Conservation (phyloP, 2,797 vertebrate species). For the Spinus olivaceus region DNA sequence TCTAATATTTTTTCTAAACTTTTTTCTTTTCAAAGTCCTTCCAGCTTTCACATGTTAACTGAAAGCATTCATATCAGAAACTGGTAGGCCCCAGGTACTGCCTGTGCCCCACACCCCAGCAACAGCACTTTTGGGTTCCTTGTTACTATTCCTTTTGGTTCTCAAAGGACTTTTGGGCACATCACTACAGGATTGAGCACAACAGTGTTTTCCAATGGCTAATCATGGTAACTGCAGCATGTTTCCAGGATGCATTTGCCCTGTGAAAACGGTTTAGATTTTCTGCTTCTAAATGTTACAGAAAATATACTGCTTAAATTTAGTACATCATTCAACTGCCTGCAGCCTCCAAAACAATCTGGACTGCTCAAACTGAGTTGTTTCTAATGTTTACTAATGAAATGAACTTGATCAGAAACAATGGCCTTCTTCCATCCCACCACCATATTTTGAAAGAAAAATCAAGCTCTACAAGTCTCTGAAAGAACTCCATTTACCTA, state of each 20-base stretch:
- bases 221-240: not conserved
- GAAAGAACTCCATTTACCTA: not conserved
- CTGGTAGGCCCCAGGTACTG: fast-evolving
- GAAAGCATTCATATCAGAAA: not conserved
- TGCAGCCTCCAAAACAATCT: not conserved
- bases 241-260: not conserved
- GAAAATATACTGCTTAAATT: not conserved
- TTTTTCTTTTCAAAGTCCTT: not conserved
- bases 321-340: not conserved
- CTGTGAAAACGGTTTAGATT: not conserved
- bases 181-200: fast-evolving
- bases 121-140: not conserved
- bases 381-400: not conserved
- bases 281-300: not conserved
- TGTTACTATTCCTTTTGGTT: not conserved
- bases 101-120: not conserved
- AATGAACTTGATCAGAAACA: not conserved
- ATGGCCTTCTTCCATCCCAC: not conserved
- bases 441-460: not conserved
- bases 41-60: not conserved
- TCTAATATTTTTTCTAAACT: not conserved
- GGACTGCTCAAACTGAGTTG: not conserved
- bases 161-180: not conserved
- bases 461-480: not conserved
- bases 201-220: not conserved